phyloP scores from a whole-genome alignment of 2,888 invertebrate species.

The Ophion slaviceki region DNA sequence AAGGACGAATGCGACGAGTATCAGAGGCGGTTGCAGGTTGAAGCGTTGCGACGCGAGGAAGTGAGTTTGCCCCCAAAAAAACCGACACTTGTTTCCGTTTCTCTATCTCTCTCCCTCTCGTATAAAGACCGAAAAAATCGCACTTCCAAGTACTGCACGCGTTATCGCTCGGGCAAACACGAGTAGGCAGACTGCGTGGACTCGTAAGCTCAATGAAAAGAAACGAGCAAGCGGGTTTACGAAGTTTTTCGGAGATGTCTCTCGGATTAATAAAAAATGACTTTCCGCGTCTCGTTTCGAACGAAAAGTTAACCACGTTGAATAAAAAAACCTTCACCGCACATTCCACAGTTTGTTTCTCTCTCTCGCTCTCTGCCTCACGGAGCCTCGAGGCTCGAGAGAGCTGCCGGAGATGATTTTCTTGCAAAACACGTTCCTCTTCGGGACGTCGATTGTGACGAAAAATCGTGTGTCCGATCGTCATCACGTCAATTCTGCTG shows the following conservation, averaged over 20 bases:
- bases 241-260: neutral
- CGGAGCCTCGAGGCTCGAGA: conserved; percentile 13
- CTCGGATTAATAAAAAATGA: neutral
- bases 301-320: neutral
- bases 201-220: neutral
- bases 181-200: neutral
- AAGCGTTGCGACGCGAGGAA: conserved; percentile 98
- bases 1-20: conserved; percentile 99
- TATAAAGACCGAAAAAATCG: neutral
- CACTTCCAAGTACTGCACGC: neutral
- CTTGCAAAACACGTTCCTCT: conserved; percentile 26
- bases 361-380: neutral
- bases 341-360: conserved; percentile 27
- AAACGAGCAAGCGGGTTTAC: neutral
- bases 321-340: conserved; percentile 34
- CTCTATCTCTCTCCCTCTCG: neutral
- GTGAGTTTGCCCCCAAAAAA: conserved; percentile 87
- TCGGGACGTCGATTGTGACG: conserved; percentile 21
- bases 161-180: neutral
- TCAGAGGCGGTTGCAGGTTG: conserved; percentile 97
- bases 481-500: conserved; percentile 22
- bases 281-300: neutral
- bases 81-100: neutral
- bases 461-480: conserved; percentile 20
- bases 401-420: conserved; percentile 9